Base-by-base conservation (phyloP, 2,888 invertebrate species). In the Apantesis nais region DNA sequence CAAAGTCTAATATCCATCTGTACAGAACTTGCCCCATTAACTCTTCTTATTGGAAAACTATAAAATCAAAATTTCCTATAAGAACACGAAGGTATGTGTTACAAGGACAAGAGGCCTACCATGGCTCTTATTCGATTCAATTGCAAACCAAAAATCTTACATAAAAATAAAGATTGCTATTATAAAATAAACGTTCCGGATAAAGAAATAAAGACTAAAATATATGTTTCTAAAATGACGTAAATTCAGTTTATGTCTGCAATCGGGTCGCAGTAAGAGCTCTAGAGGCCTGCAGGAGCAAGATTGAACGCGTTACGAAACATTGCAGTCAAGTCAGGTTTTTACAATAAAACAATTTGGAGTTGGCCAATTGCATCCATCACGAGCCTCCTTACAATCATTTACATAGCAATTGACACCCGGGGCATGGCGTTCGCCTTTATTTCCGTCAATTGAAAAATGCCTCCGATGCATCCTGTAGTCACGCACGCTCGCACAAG, bases 361-460 rank as follows among this genome's bases (percentile, higher is more conserved):
- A 85, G 80, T 74, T 67, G 78, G 66, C 63, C 78, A 78, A 83
- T 85, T 83, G 80, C 81, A 72, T 80, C 84, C 82, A 86, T 84
- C 83, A 82, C 68, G 78, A 76, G 83, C 70, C 78, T 83, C 77
- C 83, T 85, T 85, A 85, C 78, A 82, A 76, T 74, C 85, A 82
- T 87, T 87, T 88, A 87, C 87, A 86, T 85, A 79, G 83, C 89
- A 88, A 89, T 88, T 89, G 89, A 89, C 90, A 90, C 89, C 88
- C 83, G 87, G 68, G 86, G 89, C 88, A 85, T 77, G 83, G 77
- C 75, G 29, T 65, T 74, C 74, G 69, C 70, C 68, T 79, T 80
- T 72, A 74, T 78, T 79, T 78, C 77, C 77, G 70, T 41, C 70
- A 70, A 72, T 75, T 75, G 66, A 68, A 72, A 75, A 74, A 34